Evolutionary conservation across 2,797 vertebrate species (phyloP), one percentile per base, ranked within the genome.

Genomic region (Buphagus erythrorhynchus): DNA sequence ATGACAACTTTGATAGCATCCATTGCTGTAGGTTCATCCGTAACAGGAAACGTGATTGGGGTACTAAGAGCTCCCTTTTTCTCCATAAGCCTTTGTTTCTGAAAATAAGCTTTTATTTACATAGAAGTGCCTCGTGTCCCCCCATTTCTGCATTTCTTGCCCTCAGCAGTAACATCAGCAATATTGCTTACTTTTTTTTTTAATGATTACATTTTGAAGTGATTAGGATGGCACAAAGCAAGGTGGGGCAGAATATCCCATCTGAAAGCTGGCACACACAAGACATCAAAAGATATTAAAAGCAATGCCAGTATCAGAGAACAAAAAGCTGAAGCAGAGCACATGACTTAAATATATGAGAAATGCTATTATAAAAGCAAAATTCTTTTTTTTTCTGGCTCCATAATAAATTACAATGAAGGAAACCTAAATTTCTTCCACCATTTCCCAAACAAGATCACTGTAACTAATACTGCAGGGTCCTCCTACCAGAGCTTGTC

Each of bases 1-100:
- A 99, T 99, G 98, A 98, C 98, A 97, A 98, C 98, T 98, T 98
- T 98, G 98, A 99, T 98, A 97, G 98, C 98, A 98, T 98, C 98
- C 97, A 95, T 97, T 97, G 97, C 97, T 98, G 97, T 96, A 95
- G 97, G 96, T 97, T 97, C 97, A 98, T 97, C 97, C 48, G 19
- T 97, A 98, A 97, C 97, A 88, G 88, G 68, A 68, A 95, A 97
- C 97, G 96, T 98, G 98, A 96, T 92, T 36, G 6, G 98, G 79
- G 72, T 98, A 95, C 95, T 96, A 97, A 98, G 74, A 68, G 65
- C 85, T 94, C 86, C 80, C 90, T 95, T 88, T 86, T 89, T 33
- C 92, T 97, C 90, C 82, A 25, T 59, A 75, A 86, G 90, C 75
- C 94, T 97, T 97, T 98, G 97, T 97, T 97, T 97, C 94, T 90